Evolutionary conservation across 2,113 vertebrate species (phyloP), one percentile per base, ranked within the genome.

Genomic region (Larimichthys polyactis): DNA sequence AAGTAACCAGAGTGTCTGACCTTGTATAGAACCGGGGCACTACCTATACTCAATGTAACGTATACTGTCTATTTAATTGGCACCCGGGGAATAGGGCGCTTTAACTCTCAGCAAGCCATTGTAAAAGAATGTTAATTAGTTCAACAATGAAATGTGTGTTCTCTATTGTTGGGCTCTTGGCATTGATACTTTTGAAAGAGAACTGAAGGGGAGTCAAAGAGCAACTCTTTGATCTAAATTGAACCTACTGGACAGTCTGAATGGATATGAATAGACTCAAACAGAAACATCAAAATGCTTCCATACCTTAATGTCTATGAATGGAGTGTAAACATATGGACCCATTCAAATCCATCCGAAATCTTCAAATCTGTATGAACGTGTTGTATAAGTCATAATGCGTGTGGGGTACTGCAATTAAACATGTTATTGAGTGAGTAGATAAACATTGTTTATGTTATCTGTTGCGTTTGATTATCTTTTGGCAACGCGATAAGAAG

Each of bases 101-200:
- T 86, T 57, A 81, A 82, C 84, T 93, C 91, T 71, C 91, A 92
- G 90, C 75, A 66, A 90, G 87, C 79, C 79, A 64, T 84, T 64
- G 81, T 88, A 83, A 79, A 91, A 92, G 91, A 94, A 93, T 93
- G 88, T 93, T 90, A 91, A 93, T 93, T 93, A 93, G 91, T 86
- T 83, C 64, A 84, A 80, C 86, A 91, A 91, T 88, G 85, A 92
- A 87, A 87, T 85, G 79, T 89, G 71, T 85, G 86, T 84, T 89
- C 78, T 72, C 85, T 73, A 81, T 93, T 92, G 87, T 91, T 66
- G 68, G 71, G 72, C 81, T 79, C 59, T 76, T 86, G 77, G 83
- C 59, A 90, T 83, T 85, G 87, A 89, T 90, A 88, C 83, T 68
- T 87, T 85, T 88, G 86, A 92, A 89, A 81, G 70, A 71, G 74